A percentile compares a stretch with the other conserved stretches of the same genome.
Conservation (phyloP, 2,888 invertebrate species). For the Siphonodentalium dalli region DNA sequence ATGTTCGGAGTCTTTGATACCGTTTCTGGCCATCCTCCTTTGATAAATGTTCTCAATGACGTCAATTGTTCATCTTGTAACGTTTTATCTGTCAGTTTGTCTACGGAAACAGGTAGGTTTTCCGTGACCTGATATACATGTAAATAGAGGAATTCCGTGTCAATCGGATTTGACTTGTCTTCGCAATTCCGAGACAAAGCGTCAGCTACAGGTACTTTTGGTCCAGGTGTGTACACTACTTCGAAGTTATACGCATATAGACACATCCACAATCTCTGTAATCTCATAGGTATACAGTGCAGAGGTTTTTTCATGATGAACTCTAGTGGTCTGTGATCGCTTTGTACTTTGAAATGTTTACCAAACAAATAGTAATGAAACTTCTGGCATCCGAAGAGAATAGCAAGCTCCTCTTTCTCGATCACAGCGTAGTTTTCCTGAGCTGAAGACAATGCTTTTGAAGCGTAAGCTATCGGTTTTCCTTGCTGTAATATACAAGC, state of each 20-base stretch:
- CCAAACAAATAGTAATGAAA: slow-evolving; percentile 28
- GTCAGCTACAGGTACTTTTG: too few species aligned
- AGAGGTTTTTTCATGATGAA: too few species aligned
- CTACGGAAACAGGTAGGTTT: slow-evolving; percentile 5
- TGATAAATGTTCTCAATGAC: slow-evolving; percentile 8
- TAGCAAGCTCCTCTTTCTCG: slow-evolving; percentile 28
- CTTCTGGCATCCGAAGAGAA: slow-evolving; percentile 23
- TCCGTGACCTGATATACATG: slow-evolving; percentile 15
- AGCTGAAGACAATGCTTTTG: slow-evolving; percentile 22
- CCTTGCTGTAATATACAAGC: slow-evolving; percentile 22
- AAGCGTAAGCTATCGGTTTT: slow-evolving; percentile 26
- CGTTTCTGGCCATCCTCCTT: slow-evolving; percentile 21
- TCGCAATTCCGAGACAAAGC: too few species aligned
- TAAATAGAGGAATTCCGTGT: slow-evolving; percentile 5
- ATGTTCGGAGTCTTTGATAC: slow-evolving; percentile 2
- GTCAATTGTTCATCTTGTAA: slow-evolving; percentile 4
- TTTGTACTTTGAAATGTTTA: slow-evolving; percentile 20
- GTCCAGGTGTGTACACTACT: too few species aligned
- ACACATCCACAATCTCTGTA: too few species aligned
- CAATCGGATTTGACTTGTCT: too few species aligned
- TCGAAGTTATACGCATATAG: too few species aligned
- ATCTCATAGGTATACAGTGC: slow-evolving; percentile 8
- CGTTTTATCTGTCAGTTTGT: not conserved
- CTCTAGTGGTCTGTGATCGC: slow-evolving; percentile 29
- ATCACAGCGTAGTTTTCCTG: slow-evolving; percentile 31